Base-by-base conservation (phyloP, 30 jellyfish, hydroid and myxozoan genomes). In the Nemopilema nomurai region DNA sequence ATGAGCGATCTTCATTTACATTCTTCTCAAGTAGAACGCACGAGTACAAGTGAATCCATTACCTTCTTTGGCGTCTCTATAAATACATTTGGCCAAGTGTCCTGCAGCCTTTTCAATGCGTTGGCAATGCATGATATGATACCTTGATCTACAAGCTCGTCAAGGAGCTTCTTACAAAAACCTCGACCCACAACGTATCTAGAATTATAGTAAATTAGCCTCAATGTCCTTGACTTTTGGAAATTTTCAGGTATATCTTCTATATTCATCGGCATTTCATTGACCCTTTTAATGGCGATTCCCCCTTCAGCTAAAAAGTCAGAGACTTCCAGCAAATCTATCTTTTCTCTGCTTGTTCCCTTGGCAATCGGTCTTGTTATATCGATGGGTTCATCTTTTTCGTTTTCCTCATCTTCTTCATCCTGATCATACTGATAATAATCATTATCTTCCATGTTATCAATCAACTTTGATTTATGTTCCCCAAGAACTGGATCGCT, bases 161-260 rank as follows among this genome's bases (percentile, higher is more conserved):
- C 83, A 13, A 84, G 87, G 28, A 52, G 74, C 3, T 0, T 51
- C 25, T 18, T 62, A 81, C 93, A 74, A 20, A 84, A 84, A 13
- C 51, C 69, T 26, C 29, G 74, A 18, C 87, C 82, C 20, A 51
- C 52, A 32, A 49, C 74, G 49, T 71, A 83, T 50, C 91, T 21
- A 18, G 91, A 85, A 22, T 83, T 83, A 28, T 72, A 76, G 27
- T 84, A 84, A 18, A 84, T 64, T 62, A 16, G 75, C 23, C 93
- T 50, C 1, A 84, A 64, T 62, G 65, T 64, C 22, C 28, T 21
- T 8, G 84, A 87, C 16, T 1, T 29, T 62, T 65, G n/a, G 41
- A 67, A 84, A 84, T 67, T 73, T 16, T 17, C 67, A 6, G 93
- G 87, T 76, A 84, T 63, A 49, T 66, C 83, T 7, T 84, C 87